These are phyloP conservation scores for Scotopteryx bipunctaria DNA, from an alignment of 2,888 invertebrate genomes.

Conservation along the genomic window DNA sequence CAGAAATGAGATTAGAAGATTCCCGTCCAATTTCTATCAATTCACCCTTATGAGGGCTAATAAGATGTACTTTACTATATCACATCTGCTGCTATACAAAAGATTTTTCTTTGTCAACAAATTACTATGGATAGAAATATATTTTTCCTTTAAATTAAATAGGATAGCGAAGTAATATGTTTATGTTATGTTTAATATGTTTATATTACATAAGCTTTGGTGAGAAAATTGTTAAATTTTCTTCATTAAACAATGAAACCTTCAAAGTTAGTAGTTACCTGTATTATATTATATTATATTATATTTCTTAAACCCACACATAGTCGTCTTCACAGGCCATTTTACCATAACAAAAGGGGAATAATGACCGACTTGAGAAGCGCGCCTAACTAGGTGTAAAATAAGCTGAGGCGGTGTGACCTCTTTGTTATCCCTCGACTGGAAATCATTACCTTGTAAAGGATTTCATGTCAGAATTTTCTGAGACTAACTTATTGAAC, in stretches of 20 bases:
- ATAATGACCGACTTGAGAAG: conserved; percentile 39
- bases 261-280: too few species aligned
- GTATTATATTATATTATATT: conserved; percentile 10
- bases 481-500: background rate
- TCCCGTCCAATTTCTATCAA: too few species aligned
- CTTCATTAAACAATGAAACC: too few species aligned
- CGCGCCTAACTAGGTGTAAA: conserved; percentile 73
- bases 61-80: too few species aligned
- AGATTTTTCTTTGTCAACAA: too few species aligned
- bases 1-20: conserved; percentile 3
- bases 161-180: too few species aligned
- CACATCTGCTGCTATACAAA: too few species aligned
- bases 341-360: conserved; percentile 28
- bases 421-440: conserved; percentile 40
- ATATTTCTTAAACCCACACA: conserved; percentile 19
- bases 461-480: background rate
- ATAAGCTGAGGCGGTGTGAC: conserved; percentile 52
- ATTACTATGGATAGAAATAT: too few species aligned
- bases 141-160: too few species aligned
- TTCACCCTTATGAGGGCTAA: background rate
- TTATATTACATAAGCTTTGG: too few species aligned
- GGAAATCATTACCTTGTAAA: conserved; percentile 15
- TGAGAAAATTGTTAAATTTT: too few species aligned
- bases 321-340: conserved; percentile 16
- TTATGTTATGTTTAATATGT: too few species aligned